Conservation (phyloP, 1,140 invertebrate species). For the Drosophila leontia region DNA sequence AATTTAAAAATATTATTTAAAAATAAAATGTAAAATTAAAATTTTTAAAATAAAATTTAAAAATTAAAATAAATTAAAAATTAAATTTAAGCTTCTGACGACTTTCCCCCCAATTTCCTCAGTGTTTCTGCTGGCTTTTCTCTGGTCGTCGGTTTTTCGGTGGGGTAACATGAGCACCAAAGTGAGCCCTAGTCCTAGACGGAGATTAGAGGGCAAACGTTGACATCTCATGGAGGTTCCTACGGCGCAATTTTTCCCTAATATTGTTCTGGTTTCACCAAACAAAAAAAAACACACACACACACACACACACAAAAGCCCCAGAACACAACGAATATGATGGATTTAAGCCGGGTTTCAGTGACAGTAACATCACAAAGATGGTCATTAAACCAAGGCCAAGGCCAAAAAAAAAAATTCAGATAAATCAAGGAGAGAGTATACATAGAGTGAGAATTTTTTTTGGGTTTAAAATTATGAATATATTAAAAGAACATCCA, state of each 20-base stretch:
- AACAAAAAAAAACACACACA: conserved; percentile 2
- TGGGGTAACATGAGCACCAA: conserved; percentile 60
- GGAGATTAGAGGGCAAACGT: conserved; percentile 71
- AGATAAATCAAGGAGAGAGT: not conserved
- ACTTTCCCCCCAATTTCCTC: not conserved
- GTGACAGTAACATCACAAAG: conserved; percentile 29
- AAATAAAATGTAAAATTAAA: too few species aligned
- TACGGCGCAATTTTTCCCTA: conserved; percentile 11
- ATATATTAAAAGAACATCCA: not conserved
- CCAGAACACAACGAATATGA: conserved; percentile 14
- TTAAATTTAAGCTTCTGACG: too few species aligned
- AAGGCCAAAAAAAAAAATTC: not conserved
- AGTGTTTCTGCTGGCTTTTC: conserved; percentile 1
- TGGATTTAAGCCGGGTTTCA: conserved; percentile 26
- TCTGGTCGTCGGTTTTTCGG: not conserved
- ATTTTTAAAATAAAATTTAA: too few species aligned
- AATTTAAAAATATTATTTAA: too few species aligned
- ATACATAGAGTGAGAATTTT: not conserved
- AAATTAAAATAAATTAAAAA: too few species aligned
- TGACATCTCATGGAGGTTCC: conserved; percentile 50
- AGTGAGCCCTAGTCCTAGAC: conserved; percentile 25
- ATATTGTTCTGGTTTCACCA: not conserved
- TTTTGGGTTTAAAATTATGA: not conserved
- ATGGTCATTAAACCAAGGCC: conserved; percentile 3
- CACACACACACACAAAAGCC: not conserved